phyloP scores from a whole-genome alignment of 2,888 invertebrate species.

The Megamerina dolium region DNA sequence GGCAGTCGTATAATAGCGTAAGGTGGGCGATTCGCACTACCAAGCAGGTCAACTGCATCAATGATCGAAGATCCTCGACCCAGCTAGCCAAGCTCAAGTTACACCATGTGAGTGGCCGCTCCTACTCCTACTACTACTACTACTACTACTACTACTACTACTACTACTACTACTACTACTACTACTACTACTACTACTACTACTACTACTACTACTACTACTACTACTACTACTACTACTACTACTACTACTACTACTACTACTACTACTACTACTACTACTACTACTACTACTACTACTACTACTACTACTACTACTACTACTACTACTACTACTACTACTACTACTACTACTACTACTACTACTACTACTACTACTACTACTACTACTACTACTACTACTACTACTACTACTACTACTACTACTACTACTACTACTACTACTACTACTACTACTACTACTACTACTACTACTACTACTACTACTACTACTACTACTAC shows the following conservation, averaged over 20 bases:
- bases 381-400: not conserved
- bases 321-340: not conserved
- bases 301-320: not conserved
- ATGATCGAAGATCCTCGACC: too few species aligned
- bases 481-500: not conserved
- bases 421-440: not conserved
- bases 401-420: not conserved
- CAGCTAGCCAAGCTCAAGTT: too few species aligned
- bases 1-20: too few species aligned
- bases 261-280: not conserved
- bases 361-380: not conserved
- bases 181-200: constrained; percentile 2
- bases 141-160: not conserved
- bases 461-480: not conserved
- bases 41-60: too few species aligned
- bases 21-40: too few species aligned
- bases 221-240: not conserved
- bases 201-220: constrained; percentile 1
- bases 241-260: not conserved
- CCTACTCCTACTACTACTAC: too few species aligned
- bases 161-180: constrained; percentile 1
- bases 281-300: not conserved
- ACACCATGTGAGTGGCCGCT: too few species aligned
- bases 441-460: not conserved
- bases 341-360: not conserved